These are phyloP conservation scores for Cyaniris semiargus DNA, from an alignment of 2,888 invertebrate genomes.

Conservation along the genomic window DNA sequence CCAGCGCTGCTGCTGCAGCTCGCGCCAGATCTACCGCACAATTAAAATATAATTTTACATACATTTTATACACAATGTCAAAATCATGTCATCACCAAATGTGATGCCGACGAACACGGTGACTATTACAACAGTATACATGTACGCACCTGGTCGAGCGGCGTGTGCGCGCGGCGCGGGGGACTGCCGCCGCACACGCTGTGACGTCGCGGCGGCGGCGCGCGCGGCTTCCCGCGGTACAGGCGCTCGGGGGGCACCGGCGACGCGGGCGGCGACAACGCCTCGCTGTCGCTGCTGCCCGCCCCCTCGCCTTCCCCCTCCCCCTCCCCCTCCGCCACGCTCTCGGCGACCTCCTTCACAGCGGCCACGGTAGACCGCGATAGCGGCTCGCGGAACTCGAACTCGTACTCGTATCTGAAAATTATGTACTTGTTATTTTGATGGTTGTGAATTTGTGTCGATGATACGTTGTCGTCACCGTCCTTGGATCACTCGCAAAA, in stretches of 20 bases:
- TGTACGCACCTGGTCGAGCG: conserved; percentile 83
- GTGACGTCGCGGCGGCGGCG: conserved; percentile 81
- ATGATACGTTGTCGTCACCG: no score
- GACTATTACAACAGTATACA: no score
- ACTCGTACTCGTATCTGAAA: conserved; percentile 39
- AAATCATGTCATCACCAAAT: no score
- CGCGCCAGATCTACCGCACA: conserved; percentile 83
- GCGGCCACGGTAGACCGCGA: conserved; percentile 27
- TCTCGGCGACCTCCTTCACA: conserved; percentile 29
- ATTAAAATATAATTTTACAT: no score
- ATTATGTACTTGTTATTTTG: neutral
- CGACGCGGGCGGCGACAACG: conserved; percentile 70
- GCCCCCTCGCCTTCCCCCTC: conserved; percentile 36
- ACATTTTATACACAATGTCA: no score
- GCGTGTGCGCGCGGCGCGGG: conserved; percentile 82
- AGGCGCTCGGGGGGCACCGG: conserved; percentile 59
- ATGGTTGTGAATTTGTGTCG: no score
- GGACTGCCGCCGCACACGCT: conserved; percentile 92
- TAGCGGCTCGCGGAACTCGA: conserved; percentile 36
- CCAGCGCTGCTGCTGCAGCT: conserved; percentile 58
- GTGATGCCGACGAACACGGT: no score
- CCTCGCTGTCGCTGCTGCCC: conserved; percentile 57
- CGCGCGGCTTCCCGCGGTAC: conserved; percentile 88
- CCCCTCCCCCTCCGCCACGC: conserved; percentile 35
- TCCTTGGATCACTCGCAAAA: no score